phyloP scores from a whole-genome alignment of 1,140 invertebrate species.

The Camponotus vicinus region DNA sequence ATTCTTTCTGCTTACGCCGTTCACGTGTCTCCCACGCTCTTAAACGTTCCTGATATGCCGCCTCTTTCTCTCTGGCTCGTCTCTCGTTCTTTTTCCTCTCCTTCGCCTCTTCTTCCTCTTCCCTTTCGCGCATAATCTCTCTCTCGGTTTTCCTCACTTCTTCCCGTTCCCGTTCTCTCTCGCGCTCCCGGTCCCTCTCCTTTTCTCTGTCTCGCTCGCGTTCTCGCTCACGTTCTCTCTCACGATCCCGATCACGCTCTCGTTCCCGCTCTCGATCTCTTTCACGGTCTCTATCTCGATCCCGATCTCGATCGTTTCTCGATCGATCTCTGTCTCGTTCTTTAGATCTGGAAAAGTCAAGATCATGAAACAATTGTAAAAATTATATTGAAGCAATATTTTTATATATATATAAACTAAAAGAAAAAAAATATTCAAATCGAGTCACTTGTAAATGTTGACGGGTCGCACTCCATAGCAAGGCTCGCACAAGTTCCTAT shows the following conservation, averaged over 20 bases:
- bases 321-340: slow-evolving; percentile 85
- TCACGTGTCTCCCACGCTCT: slow-evolving; percentile 97
- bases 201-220: slow-evolving; percentile 76
- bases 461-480: not conserved
- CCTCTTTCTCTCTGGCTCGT: slow-evolving; percentile 96
- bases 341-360: slow-evolving; percentile 76
- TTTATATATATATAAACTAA: not conserved
- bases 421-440: not conserved
- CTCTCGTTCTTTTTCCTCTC: slow-evolving; percentile 96
- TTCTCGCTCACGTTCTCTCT: slow-evolving; percentile 81
- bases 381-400: not conserved
- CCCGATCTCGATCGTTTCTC: slow-evolving; percentile 85
- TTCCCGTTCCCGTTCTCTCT: slow-evolving; percentile 83
- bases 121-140: slow-evolving; percentile 91
- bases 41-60: slow-evolving; percentile 95
- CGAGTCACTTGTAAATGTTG: not conserved
- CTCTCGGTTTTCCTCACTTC: slow-evolving; percentile 88
- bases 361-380: not conserved
- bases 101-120: slow-evolving; percentile 96
- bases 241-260: slow-evolving; percentile 78
- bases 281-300: slow-evolving; percentile 81
- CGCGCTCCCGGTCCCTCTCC: slow-evolving; percentile 79
- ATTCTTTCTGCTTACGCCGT: slow-evolving; percentile 96
- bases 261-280: slow-evolving; percentile 80
- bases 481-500: not conserved